A percentile compares a stretch with the other conserved stretches of the same genome.
Conservation (phyloP, 2,113 vertebrate genomes). For the Bostrychus sinensis region DNA sequence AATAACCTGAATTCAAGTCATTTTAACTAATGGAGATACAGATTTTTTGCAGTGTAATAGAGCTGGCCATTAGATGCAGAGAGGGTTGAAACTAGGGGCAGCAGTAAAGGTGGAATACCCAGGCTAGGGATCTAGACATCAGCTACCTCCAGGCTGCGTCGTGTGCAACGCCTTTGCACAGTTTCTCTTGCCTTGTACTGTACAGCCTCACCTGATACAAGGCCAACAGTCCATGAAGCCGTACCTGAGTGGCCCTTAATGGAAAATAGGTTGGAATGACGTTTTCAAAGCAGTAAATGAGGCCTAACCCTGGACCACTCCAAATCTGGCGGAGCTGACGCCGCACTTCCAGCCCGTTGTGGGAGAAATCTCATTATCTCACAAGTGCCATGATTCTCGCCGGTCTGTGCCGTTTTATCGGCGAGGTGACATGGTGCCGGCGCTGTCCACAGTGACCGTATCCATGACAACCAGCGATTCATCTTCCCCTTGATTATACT, state of each 20-base stretch:
- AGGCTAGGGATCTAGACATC: not conserved
- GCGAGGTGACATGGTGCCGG: no score
- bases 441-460: not conserved
- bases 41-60: no score
- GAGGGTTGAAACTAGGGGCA: no score
- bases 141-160: not conserved
- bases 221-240: not conserved
- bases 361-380: constrained; percentile 5
- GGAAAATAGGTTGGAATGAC: not conserved
- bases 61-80: no score
- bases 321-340: not conserved
- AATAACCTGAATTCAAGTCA: no score
- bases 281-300: not conserved
- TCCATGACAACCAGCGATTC: not conserved
- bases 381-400: not conserved
- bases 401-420: not conserved
- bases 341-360: not conserved
- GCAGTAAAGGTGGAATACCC: no score
- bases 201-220: not conserved
- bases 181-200: not conserved
- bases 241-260: not conserved
- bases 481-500: not conserved
- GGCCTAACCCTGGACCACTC: not conserved
- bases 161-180: not conserved
- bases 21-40: no score